Base-by-base conservation (phyloP, 2,797 vertebrate species). In the Tamandua tetradactyla region DNA sequence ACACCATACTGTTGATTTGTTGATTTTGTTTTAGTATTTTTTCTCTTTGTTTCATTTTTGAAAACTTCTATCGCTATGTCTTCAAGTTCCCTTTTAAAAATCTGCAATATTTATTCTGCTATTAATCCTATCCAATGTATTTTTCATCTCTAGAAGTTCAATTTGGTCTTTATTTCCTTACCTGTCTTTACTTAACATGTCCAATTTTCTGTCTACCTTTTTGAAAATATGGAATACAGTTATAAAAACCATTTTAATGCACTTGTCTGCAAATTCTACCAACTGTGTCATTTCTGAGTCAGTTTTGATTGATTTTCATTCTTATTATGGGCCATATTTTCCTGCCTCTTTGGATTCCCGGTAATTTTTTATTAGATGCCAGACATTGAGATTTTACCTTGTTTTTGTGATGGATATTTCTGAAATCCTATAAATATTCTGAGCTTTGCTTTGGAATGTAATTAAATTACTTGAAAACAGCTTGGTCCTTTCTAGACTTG, bases 291-390 rank as follows among this genome's bases (percentile, higher is more conserved):
- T 59, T 94, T 83, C 10, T 71, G 49, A 7, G 30, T 89, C 47
- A 55, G 20, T 94, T 64, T 94, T 71, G 15, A 37, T 68, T 74
- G 7, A 62, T 57, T 82, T 47, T 61, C 85, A 82, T 89, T 35
- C 18, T 68, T 10, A 42, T 74, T 82, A 10, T 71, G 47, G 13
- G 66, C 89, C 10, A 61, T 32, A n/a, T 27, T 89, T 86, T 87
- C 30, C 37, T 61, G 11, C 6, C 64, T 81, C 6, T 93, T 47
- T 90, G 52, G 17, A 20, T 55, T 55, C 9, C 18, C 82, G 47
- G 49, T 87, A 75, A 93, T 59, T 79, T 94, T 91, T 94, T 5
- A 76, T 64, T 87, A 92, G 64, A 71, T 81, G 18, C 1, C 25
- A 87, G 9, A 35, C 22, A 47, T 86, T 47, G 8, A 76, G 17